Conservation (phyloP, 2,888 invertebrate species). For the Toxonevra muliebris region DNA sequence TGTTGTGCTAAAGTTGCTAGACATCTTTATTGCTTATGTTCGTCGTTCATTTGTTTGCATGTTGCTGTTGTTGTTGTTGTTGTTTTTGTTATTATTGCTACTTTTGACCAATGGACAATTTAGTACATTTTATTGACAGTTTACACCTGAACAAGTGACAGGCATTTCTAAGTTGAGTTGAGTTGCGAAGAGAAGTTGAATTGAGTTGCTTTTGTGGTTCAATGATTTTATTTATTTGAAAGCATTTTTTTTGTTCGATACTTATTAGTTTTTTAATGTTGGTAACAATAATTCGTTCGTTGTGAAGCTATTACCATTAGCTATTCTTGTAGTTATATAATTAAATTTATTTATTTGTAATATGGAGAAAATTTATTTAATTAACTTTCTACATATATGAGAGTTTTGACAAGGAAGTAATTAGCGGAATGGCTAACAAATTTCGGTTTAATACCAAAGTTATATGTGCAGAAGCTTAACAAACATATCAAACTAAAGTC, state of each 20-base stretch:
- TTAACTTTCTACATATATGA: too few species aligned
- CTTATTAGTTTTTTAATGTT: neutral
- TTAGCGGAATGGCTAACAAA: too few species aligned
- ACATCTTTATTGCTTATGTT: conserved; percentile 42
- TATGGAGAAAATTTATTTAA: too few species aligned
- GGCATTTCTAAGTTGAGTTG: conserved; percentile 6
- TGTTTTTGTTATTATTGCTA: neutral
- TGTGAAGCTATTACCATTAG: too few species aligned
- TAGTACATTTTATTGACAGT: conserved; percentile 51
- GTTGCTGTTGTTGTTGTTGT: neutral
- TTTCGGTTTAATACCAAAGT: too few species aligned
- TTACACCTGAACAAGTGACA: conserved; percentile 58
- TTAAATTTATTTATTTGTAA: too few species aligned
- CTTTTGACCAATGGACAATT: conserved; percentile 35
- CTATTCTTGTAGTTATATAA: too few species aligned
- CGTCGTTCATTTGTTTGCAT: conserved; percentile 19
- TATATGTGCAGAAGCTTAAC: too few species aligned
- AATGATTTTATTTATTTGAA: neutral
- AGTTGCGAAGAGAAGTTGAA: neutral
- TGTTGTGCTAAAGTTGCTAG: conserved; percentile 6
- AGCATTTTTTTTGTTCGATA: neutral
- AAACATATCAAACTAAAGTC: too few species aligned
- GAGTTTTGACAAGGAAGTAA: too few species aligned
- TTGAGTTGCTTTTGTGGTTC: neutral
- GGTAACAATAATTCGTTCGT: too few species aligned